Conservation (phyloP, 2,113 vertebrate genomes). For the Platichthys flesus region DNA sequence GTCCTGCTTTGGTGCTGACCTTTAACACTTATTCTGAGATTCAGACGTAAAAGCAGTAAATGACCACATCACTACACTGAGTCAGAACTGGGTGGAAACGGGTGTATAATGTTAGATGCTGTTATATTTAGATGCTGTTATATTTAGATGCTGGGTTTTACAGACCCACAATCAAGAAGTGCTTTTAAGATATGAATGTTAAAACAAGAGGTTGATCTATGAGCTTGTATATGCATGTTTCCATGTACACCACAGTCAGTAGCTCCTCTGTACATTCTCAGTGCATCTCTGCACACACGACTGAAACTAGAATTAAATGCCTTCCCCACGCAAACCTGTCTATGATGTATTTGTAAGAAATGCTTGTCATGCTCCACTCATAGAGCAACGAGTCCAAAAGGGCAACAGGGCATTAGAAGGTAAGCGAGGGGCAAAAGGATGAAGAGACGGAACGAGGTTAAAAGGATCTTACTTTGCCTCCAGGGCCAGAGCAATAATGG, state of each 20-base stretch:
- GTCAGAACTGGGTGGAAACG: no score
- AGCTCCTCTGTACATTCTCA: not conserved
- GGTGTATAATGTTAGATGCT: no score
- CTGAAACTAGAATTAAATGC: no score
- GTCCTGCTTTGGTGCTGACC: not conserved
- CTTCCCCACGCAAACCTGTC: no score
- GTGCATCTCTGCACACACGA: no score
- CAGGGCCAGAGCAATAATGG: slow-evolving; percentile 96
- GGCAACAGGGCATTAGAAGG: slow-evolving; percentile 45
- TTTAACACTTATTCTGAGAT: not conserved
- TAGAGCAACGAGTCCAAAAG: slow-evolving; percentile 20
- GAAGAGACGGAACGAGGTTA: slow-evolving; percentile 55
- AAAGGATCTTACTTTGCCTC: slow-evolving; percentile 96
- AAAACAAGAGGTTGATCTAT: not conserved
- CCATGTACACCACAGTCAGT: not conserved
- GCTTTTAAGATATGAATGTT: not conserved
- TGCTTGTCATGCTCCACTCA: slow-evolving; percentile 26
- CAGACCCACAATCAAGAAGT: no score
- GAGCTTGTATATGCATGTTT: not conserved
- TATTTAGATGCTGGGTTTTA: no score
- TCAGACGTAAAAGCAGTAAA: not conserved
- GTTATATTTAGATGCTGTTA: no score
- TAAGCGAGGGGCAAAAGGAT: slow-evolving; percentile 42
- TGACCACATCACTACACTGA: not conserved
- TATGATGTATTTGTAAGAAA: not conserved